Base-by-base conservation (phyloP, 2,888 invertebrate species). In the Aleiodes testaceus region DNA sequence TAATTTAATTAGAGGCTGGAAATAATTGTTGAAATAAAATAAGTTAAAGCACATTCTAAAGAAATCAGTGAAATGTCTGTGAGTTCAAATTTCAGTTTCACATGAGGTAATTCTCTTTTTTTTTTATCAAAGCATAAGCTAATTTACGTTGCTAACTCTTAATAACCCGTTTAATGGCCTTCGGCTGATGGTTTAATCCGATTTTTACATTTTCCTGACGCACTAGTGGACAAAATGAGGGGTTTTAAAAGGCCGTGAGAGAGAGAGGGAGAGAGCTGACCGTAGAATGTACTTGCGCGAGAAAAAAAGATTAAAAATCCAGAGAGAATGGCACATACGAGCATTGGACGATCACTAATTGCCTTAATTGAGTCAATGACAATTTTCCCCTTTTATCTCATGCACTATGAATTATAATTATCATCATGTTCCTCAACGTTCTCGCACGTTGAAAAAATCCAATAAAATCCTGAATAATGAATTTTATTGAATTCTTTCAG, bases 111-210 rank as follows among this genome's bases (percentile, higher is more conserved):
- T 74, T 69, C n/a, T n/a, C n/a, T n/a, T n/a, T n/a, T n/a, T n/a
- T n/a, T n/a, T n/a, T n/a, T n/a, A n/a, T n/a, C n/a, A n/a, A n/a
- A n/a, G n/a, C n/a, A 53, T 70, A 68, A 73, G 73, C 65, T 73
- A 71, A 74, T 74, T 69, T 66, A 74, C 67, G 52, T 59, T 50
- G 55, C 65, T 44, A 47, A 69, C 71, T 73, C 65, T 67, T 65
- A 73, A 72, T 73, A 75, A 67, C 73, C 67, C 18, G 63, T n/a
- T 63, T 75, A 73, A 75, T 73, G 68, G 73, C 68, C 73, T 68
- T 65, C 59, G 71, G 72, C 55, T 53, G 61, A 66, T 66, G 72
- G 50, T 69, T 66, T 75, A 73, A 75, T 75, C 67, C 73, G 71
- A 73, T 75, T 73, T 72, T 49, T 68, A 75, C 72, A 73, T 68